Evolutionary conservation across 1,140 invertebrate species (phyloP).

Genomic region (Caerostris darwini): DNA sequence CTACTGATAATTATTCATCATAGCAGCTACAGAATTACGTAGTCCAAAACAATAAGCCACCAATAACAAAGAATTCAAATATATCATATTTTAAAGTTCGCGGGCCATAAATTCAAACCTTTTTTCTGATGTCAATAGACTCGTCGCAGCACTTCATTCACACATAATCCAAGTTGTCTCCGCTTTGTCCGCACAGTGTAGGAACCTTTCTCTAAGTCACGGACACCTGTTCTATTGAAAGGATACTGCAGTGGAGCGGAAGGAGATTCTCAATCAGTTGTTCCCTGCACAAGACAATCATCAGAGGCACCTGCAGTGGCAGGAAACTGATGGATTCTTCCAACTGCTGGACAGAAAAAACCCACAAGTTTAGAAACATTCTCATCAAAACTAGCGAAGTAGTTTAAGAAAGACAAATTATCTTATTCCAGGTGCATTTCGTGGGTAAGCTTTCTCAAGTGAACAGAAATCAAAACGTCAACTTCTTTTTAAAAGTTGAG

Average conservation of each 20-base stretch:
- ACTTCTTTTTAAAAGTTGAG: neutral
- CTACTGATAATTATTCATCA: too few relatives aligned
- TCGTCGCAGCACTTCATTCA: too few relatives aligned
- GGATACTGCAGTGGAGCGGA: neutral
- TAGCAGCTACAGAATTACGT: too few relatives aligned
- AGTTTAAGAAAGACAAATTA: neutral
- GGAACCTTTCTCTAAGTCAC: neutral
- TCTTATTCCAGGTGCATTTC: neutral
- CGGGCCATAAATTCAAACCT: too few relatives aligned
- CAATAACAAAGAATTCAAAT: too few relatives aligned
- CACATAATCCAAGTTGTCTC: neutral
- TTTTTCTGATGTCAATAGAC: too few relatives aligned
- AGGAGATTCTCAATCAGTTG: constrained; percentile 21
- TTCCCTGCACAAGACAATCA: neutral
- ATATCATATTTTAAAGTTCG: too few relatives aligned
- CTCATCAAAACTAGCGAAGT: neutral
- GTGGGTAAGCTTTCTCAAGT: neutral
- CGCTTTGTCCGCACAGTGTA: neutral
- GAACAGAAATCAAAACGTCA: neutral
- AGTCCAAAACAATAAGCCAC: too few relatives aligned
- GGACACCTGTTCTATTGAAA: constrained; percentile 27
- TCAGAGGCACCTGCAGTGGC: neutral
- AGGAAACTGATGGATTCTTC: constrained; percentile 20
- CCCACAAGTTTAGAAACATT: neutral
- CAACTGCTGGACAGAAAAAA: neutral